phyloP scores from a whole-genome alignment of 1,140 invertebrate genomes.

The Cotesia glomerata region DNA sequence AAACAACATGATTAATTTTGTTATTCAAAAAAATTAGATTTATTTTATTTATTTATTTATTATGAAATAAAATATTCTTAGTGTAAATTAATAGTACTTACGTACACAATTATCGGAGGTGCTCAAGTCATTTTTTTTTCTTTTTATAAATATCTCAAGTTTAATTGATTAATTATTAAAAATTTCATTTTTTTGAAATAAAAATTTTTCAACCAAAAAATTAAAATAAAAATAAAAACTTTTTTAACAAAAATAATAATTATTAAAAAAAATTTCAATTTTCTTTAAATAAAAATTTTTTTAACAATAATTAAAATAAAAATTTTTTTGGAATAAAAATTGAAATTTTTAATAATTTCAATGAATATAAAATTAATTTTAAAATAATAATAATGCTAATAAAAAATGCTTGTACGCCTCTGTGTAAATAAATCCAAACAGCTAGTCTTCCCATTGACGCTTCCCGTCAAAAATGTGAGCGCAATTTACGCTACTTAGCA shows the following conservation, averaged over 20 bases:
- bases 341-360: no score
- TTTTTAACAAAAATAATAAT: not conserved
- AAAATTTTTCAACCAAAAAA: no score
- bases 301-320: no score
- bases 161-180: no score
- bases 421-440: constrained; percentile 1
- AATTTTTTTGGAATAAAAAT: no score
- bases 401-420: not conserved
- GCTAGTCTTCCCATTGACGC: constrained; percentile 1
- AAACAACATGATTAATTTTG: no score
- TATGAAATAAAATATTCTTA: not conserved
- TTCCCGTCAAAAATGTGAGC: not conserved
- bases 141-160: no score
- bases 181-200: not conserved
- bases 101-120: not conserved
- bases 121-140: not conserved
- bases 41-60: not conserved
- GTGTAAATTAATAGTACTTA: not conserved
- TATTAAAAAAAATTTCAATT: not conserved
- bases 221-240: not conserved
- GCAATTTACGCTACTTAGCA: not conserved
- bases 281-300: no score
- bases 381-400: not conserved
- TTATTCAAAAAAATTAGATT: no score
- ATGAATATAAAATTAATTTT: no score